Evolutionary conservation across 1,140 invertebrate genomes (phyloP), one percentile per base, ranked within the genome.

Genomic region (Colletes gigas): DNA sequence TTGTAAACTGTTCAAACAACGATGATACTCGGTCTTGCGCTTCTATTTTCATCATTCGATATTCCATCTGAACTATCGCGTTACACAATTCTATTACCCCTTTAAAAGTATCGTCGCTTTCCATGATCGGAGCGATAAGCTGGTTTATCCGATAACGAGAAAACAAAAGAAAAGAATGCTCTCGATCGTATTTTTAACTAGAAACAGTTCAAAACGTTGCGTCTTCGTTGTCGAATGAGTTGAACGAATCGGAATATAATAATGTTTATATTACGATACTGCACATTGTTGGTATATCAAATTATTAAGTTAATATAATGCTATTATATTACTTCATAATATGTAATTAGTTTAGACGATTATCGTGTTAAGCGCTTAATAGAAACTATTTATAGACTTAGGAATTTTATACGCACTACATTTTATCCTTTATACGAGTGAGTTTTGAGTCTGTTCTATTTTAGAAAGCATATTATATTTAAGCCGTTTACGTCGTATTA

Each of bases 351-450:
- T 59, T 84, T 87, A 87, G 79, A 67, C 14, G 63, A 87, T 78
- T 60, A 44, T 70, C 71, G n/a, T 87, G 57, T 83, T 84, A 87
- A 82, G 63, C 78, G 78, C 82, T 87, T 87, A 52, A 73, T 84
- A 82, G 75, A 77, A 54, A 77, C 82, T 85, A 82, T 85, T 85
- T 79, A 80, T 86, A 83, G 50, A 39, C 71, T 63, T 86, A 86
- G 54, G 52, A 21, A 77, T 86, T 87, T 86, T 87, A 76, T 86
- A 80, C 19, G 59, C 81, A 79, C 41, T n/a, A 54, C n/a, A 71
- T 86, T 85, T 85, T 85, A 68, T 82, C 52, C 44, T 55, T 74
- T 69, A 50, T 83, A 80, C 50, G 73, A 85, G 83, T 82, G 83
- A 85, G 52, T 70, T 80, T 75, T 80, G 62, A 74, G 72, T 82